Base-by-base conservation (phyloP, 2,888 invertebrate species). In the Minunthozetes semirufus region DNA sequence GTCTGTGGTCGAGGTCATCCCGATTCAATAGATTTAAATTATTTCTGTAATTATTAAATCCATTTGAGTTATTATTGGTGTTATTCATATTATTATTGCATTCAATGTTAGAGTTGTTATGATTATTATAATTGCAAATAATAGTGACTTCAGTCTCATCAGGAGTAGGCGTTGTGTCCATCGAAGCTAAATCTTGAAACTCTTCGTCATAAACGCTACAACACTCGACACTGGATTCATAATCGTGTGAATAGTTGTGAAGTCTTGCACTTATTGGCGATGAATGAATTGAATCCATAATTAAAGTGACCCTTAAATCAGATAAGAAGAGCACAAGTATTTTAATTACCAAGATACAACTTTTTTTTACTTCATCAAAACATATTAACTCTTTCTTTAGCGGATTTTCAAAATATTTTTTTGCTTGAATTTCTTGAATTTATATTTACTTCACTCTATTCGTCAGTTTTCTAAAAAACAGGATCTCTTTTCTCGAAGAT, bases 231-330 rank as follows among this genome's bases (percentile, higher is more conserved):
- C 33, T 33, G 29, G 61, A 61, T 4, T 61, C 61, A 61, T 61
- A 29, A 61, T 61, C 61, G 1, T 2, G 61, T 61, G 61, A 25
- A 19, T 59, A 17, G 15, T 59, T 22, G 19, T 29, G 25, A 3
- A 33, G 61, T 61, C 15, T 29, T 4, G n/a, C 17, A 17, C 29
- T 33, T 4, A 61, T 17, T 61, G 61, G 61, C 33, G 61, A 61
- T 29, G 29, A 61, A 29, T 61, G 61, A 17, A 61, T 29, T 61
- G 61, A 61, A 61, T 61, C 61, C 61, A 61, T 61, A 61, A 61
- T 61, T 61, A 53, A 61, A 61, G 17, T 33, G 33, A 61, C 61
- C 61, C 61, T 33, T 33, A 25, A 61, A 61, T 61, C 61, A 33
- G 61, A 61, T 61, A 61, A 61, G 15, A n/a, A 59, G 8, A 42